Evolutionary conservation across 92 coral and sea anemone genomes (phyloP), one percentile per base, ranked within the genome.

Genomic region (Chrysogorgia sp.): DNA sequence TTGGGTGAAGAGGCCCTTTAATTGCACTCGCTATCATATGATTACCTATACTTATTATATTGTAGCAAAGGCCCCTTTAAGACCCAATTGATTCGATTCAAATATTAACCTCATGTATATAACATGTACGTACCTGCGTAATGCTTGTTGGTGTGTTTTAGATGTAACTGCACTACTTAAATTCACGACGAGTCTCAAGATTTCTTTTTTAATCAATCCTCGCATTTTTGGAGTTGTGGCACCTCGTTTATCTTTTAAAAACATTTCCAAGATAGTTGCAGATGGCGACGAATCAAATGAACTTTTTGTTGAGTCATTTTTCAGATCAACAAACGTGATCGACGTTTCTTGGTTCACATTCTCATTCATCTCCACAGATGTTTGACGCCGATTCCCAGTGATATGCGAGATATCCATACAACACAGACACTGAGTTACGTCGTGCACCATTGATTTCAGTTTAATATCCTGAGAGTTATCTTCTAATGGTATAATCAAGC

Each of bases 101-200:
- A n/a, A n/a, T n/a, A n/a, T n/a, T n/a, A n/a, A n/a, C n/a, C n/a
- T n/a, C n/a, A n/a, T n/a, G n/a, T n/a, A n/a, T n/a, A n/a, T n/a
- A n/a, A n/a, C n/a, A n/a, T n/a, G 7, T 47, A 47, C 98, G 55
- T 77, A 94, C 98, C 86, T 88, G 15, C 83, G 35, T 26, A 94
- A 88, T 22, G 92, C 90, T 25, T 91, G 97, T 85, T 89, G 96
- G 67, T 94, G 96, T 10, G 98, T 84, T 21, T 90, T 89, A 29
- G 97, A 89, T 8, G 92, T 92, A 3, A 94, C 98, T 29, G 92
- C 94, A 52, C 98, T 94, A 76, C 96, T 94, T 49, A 94, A 58
- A 45, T 88, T 89, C 43, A 90, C 86, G 10, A 94, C 94, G 13
- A 94, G 90, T 31, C 91, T 75, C 80, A 89, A 68, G 52, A 94